phyloP scores from a whole-genome alignment of 1,140 invertebrate species.

The Liolophura sinensis region DNA sequence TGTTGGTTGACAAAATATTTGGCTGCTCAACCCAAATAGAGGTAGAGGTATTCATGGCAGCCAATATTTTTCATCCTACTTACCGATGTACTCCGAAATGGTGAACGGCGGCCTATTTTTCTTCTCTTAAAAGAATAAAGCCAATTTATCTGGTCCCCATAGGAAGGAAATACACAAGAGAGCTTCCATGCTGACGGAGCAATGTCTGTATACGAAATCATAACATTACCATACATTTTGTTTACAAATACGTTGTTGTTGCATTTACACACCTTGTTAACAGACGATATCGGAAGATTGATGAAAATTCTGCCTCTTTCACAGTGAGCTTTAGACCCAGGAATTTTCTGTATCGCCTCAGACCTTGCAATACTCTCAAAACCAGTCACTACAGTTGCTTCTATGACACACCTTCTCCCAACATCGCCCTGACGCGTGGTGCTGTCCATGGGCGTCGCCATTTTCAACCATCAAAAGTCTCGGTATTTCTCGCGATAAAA shows the following conservation, averaged over 20 bases:
- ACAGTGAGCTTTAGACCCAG: slow-evolving; percentile 37
- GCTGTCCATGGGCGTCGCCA: slow-evolving; percentile 41
- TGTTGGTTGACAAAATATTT: too few relatives aligned
- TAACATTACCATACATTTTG: neutral
- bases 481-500: too few relatives aligned
- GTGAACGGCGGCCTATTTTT: too few relatives aligned
- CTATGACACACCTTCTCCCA: slow-evolving; percentile 42
- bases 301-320: slow-evolving; percentile 63
- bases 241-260: slow-evolving; percentile 2
- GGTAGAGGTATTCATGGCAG: too few relatives aligned
- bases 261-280: slow-evolving; percentile 47
- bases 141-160: too few relatives aligned
- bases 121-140: too few relatives aligned
- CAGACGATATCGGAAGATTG: slow-evolving; percentile 50
- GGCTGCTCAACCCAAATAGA: too few relatives aligned
- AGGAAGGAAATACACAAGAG: too few relatives aligned
- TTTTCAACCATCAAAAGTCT: slow-evolving; percentile 17
- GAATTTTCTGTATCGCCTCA: slow-evolving; percentile 63
- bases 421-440: slow-evolving; percentile 2
- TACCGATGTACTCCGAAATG: too few relatives aligned
- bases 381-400: slow-evolving; percentile 62
- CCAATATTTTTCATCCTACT: too few relatives aligned
- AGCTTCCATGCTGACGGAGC: too few relatives aligned
- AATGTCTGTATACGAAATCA: too few relatives aligned
- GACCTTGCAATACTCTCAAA: slow-evolving; percentile 64